A percentile compares a stretch with the other conserved stretches of the same genome.
Conservation (phyloP, 2,797 vertebrate species). For the Rhyacichthys aspro region DNA sequence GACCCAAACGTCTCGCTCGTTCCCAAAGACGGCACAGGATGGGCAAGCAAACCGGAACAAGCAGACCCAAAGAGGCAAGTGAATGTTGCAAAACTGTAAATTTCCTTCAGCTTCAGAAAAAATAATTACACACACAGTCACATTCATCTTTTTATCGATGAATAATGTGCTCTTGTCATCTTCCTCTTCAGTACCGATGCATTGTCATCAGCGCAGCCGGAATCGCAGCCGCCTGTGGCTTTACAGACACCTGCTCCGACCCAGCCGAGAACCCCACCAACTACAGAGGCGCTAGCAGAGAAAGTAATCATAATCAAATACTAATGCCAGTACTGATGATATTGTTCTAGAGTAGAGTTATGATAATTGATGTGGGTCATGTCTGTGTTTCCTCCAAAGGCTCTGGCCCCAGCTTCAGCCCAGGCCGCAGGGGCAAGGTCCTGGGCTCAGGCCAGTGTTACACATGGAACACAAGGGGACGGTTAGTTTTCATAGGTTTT, state of each 20-base stretch:
- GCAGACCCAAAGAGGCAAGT: conserved; percentile 93
- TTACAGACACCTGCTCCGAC: conserved; percentile 91
- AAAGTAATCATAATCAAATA: neutral
- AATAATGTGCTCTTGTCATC: neutral
- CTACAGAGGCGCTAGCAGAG: conserved; percentile 83
- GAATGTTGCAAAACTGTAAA: too few relatives aligned
- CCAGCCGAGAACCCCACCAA: conserved; percentile 89
- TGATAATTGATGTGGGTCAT: conserved; percentile 4
- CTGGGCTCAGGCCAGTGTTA: conserved; percentile 95
- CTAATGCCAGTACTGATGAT: neutral
- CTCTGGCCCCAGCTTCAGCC: conserved; percentile 85
- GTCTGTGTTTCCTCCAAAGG: conserved; percentile 62
- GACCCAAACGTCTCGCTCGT: conserved; percentile 97
- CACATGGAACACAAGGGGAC: conserved; percentile 94
- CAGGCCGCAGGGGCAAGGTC: conserved; percentile 92
- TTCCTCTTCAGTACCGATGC: conserved; percentile 88
- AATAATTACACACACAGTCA: too few relatives aligned
- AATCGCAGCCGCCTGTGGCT: conserved; percentile 93
- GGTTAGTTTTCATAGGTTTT: conserved; percentile 74
- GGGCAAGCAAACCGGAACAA: conserved; percentile 97
- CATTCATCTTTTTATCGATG: neutral
- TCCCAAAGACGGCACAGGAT: conserved; percentile 99
- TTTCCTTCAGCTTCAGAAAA: too few relatives aligned
- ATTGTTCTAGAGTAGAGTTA: neutral
- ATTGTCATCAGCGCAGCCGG: conserved; percentile 92